Evolutionary conservation across 2,888 invertebrate genomes (phyloP), one percentile per base, ranked within the genome.

Genomic region (Drosophila helvetica): DNA sequence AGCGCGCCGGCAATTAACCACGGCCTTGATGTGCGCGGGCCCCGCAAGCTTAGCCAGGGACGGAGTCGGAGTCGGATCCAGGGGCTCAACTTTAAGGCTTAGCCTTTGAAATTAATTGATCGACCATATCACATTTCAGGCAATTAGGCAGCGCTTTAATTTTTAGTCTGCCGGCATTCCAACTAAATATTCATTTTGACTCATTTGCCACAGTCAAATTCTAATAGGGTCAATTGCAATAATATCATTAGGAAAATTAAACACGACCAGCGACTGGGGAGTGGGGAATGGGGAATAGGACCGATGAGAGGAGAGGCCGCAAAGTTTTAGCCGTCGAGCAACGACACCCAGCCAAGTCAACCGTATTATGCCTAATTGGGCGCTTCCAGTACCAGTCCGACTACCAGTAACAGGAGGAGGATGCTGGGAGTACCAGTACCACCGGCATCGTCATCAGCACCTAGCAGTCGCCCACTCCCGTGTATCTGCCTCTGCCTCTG

Each of bases 191-290:
- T 88, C 87, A 86, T 88, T 86, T 86, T 84, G 79, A 86, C 74
- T 88, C 85, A 88, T 88, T 88, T 81, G 75, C 76, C 75, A 58
- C 86, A 75, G 73, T 88, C 87, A 75, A 88, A 86, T 77, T 80
- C 76, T 74, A 86, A 86, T 88, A 85, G 86, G 86, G 89, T 89
- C 86, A 86, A 86, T 87, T 86, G 86, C 86, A 86, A 86, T 87
- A 89, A 87, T 87, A 89, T 89, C 86, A 86, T 86, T 89, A 82
- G 79, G 83, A 82, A 86, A 86, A 89, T 87, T 88, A 88, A 88
- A 88, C 87, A 81, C 87, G 78, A 64, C 56, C 73, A 58, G 46
- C 53, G 56, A 27, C 18, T 25, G 45, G 42, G 18, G 30, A 17
- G 4, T 1, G 19, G 1, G n/a, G 25, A 8, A 17, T 25, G 19